phyloP scores from a whole-genome alignment of 2,797 vertebrate genomes.

The Xiphophorus birchmanni region DNA sequence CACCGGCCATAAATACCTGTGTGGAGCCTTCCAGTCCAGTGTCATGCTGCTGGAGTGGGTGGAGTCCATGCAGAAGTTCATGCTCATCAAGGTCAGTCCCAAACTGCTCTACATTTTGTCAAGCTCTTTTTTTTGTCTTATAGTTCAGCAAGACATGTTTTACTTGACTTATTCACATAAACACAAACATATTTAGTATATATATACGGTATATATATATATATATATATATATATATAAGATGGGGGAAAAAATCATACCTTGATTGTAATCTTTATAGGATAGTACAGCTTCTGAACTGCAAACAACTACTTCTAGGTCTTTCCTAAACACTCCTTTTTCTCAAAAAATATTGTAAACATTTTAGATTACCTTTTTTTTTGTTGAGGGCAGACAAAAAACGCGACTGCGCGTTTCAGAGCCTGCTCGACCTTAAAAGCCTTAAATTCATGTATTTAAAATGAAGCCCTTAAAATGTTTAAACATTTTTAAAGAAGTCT shows the following conservation, averaged over 20 bases:
- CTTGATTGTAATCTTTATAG: not conserved
- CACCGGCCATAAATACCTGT: conserved; percentile 94
- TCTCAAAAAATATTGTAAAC: not conserved
- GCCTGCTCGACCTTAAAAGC: no score
- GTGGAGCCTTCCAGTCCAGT: conserved; percentile 93
- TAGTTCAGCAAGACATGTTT: not conserved
- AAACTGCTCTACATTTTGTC: not conserved
- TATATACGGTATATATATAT: no score
- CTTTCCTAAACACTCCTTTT: not conserved
- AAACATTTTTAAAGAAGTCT: no score
- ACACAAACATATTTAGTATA: no score
- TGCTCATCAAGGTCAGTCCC: conserved; percentile 92
- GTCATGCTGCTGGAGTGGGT: conserved; percentile 95
- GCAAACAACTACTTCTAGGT: not conserved
- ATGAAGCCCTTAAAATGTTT: no score
- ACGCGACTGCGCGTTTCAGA: not conserved
- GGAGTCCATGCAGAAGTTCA: conserved; percentile 96
- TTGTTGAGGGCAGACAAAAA: not conserved
- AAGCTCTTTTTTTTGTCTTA: not conserved
- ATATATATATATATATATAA: not conserved
- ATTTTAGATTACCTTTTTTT: not conserved
- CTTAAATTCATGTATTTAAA: no score
- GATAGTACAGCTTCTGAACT: not conserved
- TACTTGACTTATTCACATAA: not conserved
- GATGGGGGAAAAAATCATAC: not conserved